Conservation (phyloP, 2,797 vertebrate species). For the Myotis daubentonii region DNA sequence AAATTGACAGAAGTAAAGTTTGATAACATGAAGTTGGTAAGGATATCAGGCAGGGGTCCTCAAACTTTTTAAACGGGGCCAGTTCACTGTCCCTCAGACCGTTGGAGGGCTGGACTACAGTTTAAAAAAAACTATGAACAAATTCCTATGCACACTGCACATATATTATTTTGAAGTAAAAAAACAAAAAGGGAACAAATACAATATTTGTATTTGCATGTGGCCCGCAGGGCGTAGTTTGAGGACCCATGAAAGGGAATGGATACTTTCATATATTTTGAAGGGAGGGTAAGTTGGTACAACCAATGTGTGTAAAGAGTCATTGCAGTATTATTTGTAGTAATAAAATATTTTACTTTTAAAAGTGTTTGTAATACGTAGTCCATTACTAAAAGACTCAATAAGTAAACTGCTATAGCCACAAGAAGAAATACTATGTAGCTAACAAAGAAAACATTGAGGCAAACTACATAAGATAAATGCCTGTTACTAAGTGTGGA, state of each 20-base stretch:
- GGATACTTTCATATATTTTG: not conserved
- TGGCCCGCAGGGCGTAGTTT: too few relatives aligned
- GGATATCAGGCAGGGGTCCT: not conserved
- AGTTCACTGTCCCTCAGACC: too few relatives aligned
- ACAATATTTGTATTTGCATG: too few relatives aligned
- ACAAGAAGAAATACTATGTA: not conserved
- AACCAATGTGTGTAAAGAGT: not conserved
- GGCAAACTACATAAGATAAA: not conserved
- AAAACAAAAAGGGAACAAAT: too few relatives aligned
- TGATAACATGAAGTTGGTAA: not conserved
- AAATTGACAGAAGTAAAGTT: constrained; percentile 23
- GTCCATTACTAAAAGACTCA: not conserved
- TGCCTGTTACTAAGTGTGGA: not conserved
- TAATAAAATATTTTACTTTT: constrained; percentile 17
- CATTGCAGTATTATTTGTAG: not conserved
- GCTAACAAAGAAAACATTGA: constrained; percentile 24
- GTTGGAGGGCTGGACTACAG: too few relatives aligned
- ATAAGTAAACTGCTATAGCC: not conserved
- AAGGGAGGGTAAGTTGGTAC: not conserved
- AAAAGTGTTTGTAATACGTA: not conserved
- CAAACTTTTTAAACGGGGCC: too few relatives aligned
- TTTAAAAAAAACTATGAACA: too few relatives aligned
- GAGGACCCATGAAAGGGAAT: not conserved
- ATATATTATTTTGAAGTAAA: too few relatives aligned
- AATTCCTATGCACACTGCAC: too few relatives aligned